These are phyloP conservation scores for Beroe ovata DNA, from an alignment of 37 sponge, comb jelly and placozoan genomes.

Conservation along the genomic window DNA sequence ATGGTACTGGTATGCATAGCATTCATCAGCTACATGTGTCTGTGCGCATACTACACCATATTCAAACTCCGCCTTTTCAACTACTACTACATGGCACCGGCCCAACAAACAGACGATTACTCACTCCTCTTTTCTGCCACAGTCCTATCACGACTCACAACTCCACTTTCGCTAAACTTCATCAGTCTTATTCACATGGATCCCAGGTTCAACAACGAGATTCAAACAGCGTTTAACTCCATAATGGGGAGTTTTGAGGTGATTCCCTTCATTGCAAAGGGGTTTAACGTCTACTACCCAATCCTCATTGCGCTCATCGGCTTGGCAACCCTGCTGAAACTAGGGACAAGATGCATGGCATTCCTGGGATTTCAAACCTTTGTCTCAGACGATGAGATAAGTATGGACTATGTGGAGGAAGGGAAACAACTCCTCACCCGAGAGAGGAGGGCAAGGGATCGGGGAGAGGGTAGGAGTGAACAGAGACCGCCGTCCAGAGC, in stretches of 20 bases:
- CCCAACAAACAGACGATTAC: constrained; percentile 90
- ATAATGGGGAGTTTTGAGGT: constrained; percentile 67
- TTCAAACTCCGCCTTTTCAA: constrained; percentile 92
- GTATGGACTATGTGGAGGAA: constrained; percentile 85
- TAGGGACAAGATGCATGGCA: constrained; percentile 78
- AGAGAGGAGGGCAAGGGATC: constrained; percentile 46
- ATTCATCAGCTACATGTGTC: constrained; percentile 84
- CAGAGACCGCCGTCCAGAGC: not conserved
- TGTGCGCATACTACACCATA: constrained; percentile 94
- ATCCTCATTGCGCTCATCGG: constrained; percentile 80
- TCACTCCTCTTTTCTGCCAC: constrained; percentile 84
- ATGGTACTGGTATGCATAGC: constrained; percentile 73
- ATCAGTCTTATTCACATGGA: constrained; percentile 78
- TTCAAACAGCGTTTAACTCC: constrained; percentile 22
- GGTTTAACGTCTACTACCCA: constrained; percentile 91
- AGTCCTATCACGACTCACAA: constrained; percentile 87
- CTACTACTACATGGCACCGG: constrained; percentile 89
- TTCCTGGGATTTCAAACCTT: constrained; percentile 87
- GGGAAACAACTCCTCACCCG: constrained; percentile 86
- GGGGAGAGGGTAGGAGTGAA: not conserved
- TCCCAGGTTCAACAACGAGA: constrained; percentile 27
- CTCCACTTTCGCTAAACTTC: constrained; percentile 94
- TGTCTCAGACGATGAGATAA: constrained; percentile 87
- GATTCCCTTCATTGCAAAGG: constrained; percentile 63
- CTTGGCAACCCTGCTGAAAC: constrained; percentile 79